These are phyloP conservation scores for Hydrolagus affinis DNA, from an alignment of 2,113 vertebrate genomes.

Conservation along the genomic window DNA sequence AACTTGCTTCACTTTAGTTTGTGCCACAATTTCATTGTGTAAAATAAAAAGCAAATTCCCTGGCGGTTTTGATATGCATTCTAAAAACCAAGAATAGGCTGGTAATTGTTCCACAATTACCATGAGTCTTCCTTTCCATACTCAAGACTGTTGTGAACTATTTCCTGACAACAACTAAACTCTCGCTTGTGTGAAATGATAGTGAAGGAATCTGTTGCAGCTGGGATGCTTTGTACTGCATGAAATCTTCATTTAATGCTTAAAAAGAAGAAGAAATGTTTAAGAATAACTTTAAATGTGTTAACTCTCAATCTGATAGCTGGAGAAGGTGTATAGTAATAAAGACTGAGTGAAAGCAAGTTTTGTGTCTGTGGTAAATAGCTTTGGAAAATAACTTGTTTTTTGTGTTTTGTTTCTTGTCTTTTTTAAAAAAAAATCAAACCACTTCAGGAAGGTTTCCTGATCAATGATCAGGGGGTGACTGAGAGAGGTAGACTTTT, in stretches of 20 bases:
- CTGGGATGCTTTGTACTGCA: background rate
- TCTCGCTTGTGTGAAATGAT: background rate
- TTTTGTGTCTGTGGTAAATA: too few species aligned
- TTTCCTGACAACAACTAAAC: background rate
- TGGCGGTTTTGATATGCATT: background rate
- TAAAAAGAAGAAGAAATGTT: background rate
- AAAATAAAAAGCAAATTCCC: background rate
- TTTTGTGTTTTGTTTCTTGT: background rate
- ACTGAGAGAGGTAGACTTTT: slow-evolving; percentile 28
- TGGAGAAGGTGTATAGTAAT: too few species aligned
- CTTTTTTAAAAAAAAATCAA: background rate
- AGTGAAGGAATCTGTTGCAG: too few species aligned
- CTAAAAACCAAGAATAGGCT: background rate
- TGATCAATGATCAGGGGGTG: background rate
- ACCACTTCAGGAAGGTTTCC: slow-evolving; percentile 5
- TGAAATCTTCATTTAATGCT: background rate
- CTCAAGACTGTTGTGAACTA: background rate
- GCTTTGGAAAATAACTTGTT: slow-evolving; percentile 14
- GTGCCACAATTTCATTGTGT: background rate
- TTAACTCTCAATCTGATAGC: too few species aligned
- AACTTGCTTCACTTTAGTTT: background rate
- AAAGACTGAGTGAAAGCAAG: too few species aligned
- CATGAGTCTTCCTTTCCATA: too few species aligned
- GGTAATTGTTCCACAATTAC: background rate
- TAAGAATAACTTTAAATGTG: too few species aligned